Conservation (phyloP, 2,888 invertebrate genomes). For the Carcina quercana region DNA sequence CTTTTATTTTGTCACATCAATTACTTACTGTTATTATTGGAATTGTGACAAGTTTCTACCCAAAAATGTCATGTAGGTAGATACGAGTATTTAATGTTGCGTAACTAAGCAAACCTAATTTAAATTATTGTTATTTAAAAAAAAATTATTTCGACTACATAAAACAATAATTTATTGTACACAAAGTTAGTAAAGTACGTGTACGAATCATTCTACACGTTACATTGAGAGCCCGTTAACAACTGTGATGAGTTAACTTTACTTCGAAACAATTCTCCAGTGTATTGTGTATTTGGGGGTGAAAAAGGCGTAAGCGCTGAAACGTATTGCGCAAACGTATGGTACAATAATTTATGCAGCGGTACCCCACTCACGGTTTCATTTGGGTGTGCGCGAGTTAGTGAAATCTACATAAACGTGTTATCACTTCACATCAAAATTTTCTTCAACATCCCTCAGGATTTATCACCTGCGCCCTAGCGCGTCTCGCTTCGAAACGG, state of each 20-base stretch:
- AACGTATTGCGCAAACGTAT: constrained; percentile 31
- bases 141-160: too few relatives aligned
- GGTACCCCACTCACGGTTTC: constrained; percentile 48
- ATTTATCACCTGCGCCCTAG: too few relatives aligned
- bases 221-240: constrained; percentile 26
- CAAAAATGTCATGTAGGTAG: too few relatives aligned
- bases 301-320: constrained; percentile 33
- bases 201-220: constrained; percentile 12
- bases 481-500: too few relatives aligned
- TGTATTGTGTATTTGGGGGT: constrained; percentile 18
- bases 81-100: too few relatives aligned
- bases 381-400: constrained; percentile 49
- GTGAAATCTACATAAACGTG: constrained; percentile 56
- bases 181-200: too few relatives aligned
- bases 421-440: constrained; percentile 42
- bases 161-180: too few relatives aligned
- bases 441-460: constrained; percentile 29
- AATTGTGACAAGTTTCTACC: too few relatives aligned
- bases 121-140: too few relatives aligned
- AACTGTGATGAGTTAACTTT: constrained; percentile 35
- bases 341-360: constrained; percentile 50
- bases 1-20: too few relatives aligned
- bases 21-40: too few relatives aligned
- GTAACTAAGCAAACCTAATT: too few relatives aligned
- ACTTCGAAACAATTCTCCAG: constrained; percentile 33